These are phyloP conservation scores for Electrona antarctica DNA, from an alignment of 2,113 vertebrate genomes.

Conservation along the genomic window DNA sequence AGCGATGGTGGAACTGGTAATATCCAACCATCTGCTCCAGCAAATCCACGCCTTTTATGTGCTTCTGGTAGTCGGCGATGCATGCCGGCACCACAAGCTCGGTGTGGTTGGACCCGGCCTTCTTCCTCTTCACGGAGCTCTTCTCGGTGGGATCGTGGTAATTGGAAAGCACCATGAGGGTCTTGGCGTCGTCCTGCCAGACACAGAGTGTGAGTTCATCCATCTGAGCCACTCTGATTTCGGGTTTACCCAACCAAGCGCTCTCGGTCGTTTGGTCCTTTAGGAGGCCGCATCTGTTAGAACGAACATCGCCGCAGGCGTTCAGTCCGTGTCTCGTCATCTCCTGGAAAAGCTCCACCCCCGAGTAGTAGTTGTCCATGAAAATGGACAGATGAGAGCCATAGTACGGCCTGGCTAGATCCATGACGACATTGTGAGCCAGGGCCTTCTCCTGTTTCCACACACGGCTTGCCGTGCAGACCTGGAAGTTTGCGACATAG, in stretches of 20 bases:
- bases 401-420: too few relatives aligned
- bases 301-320: too few relatives aligned
- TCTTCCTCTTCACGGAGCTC: neutral
- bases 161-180: neutral
- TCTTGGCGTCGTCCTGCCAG: constrained; percentile 8
- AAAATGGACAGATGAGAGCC: too few relatives aligned
- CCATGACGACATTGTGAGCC: too few relatives aligned
- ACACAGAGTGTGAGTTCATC: constrained; percentile 4
- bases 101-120: neutral
- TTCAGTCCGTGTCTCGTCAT: too few relatives aligned
- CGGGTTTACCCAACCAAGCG: neutral
- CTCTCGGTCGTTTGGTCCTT: neutral
- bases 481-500: too few relatives aligned
- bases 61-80: neutral
- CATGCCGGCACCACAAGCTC: neutral
- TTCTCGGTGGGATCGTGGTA: neutral
- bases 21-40: neutral
- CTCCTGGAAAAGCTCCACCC: too few relatives aligned
- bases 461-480: too few relatives aligned
- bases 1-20: neutral
- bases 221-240: neutral
- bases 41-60: neutral
- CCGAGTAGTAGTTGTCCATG: too few relatives aligned
- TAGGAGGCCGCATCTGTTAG: neutral
- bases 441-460: too few relatives aligned